Percentiles rank a stretch among this genome's conserved stretches.
Conservation (phyloP, 2,888 invertebrate species). For the Pandemis cinnamomeana region DNA sequence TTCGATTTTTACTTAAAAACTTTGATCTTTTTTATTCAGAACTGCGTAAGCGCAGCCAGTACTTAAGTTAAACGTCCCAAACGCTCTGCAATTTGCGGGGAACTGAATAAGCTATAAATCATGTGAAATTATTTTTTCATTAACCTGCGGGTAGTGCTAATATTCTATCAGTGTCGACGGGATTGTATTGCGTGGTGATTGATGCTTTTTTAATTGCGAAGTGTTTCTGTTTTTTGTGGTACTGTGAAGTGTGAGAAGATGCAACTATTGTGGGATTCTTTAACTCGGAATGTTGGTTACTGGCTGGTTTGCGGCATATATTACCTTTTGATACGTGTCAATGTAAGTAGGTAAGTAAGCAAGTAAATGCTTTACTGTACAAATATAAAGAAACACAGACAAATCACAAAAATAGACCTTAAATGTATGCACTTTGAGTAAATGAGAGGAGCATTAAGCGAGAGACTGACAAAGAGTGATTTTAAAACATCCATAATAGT, state of each 20-base stretch:
- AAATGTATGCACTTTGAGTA: no score
- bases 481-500: no score
- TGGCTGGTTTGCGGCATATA: no score
- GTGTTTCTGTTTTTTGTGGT: background rate
- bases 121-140: conserved; percentile 81
- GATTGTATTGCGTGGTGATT: conserved; percentile 51
- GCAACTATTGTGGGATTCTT: no score
- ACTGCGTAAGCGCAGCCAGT: conserved; percentile 70
- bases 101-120: conserved; percentile 83
- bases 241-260: background rate
- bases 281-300: no score
- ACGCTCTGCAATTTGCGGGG: conserved; percentile 77
- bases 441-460: no score
- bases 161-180: conserved; percentile 73
- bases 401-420: no score
- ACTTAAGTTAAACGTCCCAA: conserved; percentile 82
- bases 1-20: conserved; percentile 45
- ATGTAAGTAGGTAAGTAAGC: no score
- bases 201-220: conserved; percentile 44
- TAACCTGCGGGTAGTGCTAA: conserved; percentile 66
- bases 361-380: no score
- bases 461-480: no score
- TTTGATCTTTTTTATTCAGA: conserved; percentile 49
- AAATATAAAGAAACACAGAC: no score
- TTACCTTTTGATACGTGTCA: no score